Percentiles rank a stretch among this genome's conserved stretches.
These are phyloP conservation scores for Lutjanus argentimaculatus DNA, from an alignment of 2,797 vertebrate species.

Conservation along the genomic window DNA sequence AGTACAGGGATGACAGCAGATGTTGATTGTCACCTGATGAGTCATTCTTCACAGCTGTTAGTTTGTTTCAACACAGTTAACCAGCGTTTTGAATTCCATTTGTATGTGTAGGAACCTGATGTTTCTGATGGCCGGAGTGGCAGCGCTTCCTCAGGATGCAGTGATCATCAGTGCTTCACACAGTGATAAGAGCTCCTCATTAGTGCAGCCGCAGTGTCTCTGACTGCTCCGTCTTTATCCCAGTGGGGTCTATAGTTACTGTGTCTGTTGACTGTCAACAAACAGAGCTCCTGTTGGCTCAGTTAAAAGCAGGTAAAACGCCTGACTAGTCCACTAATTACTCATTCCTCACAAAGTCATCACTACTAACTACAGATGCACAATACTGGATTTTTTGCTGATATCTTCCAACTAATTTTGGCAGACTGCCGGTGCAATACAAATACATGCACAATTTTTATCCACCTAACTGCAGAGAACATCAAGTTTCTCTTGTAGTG, in stretches of 20 bases:
- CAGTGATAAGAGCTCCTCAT: background rate
- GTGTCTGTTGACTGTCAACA: background rate
- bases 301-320: conserved; percentile 68
- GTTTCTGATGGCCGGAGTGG: background rate
- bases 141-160: background rate
- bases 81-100: background rate
- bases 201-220: conserved; percentile 5
- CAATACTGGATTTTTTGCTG: too few relatives aligned
- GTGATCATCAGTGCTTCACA: background rate
- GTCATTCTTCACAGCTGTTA: background rate
- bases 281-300: background rate
- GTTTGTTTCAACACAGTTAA: background rate
- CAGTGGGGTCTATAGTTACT: background rate
- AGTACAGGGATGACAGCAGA: background rate
- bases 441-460: too few relatives aligned
- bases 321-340: background rate
- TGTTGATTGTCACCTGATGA: background rate
- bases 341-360: background rate
- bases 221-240: conserved; percentile 11
- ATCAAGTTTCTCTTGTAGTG: too few relatives aligned
- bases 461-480: too few relatives aligned
- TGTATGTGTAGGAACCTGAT: too few relatives aligned
- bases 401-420: too few relatives aligned
- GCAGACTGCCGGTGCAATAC: too few relatives aligned
- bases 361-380: too few relatives aligned